phyloP scores from a whole-genome alignment of 2,888 invertebrate species.

The Neoscelio sp. region DNA sequence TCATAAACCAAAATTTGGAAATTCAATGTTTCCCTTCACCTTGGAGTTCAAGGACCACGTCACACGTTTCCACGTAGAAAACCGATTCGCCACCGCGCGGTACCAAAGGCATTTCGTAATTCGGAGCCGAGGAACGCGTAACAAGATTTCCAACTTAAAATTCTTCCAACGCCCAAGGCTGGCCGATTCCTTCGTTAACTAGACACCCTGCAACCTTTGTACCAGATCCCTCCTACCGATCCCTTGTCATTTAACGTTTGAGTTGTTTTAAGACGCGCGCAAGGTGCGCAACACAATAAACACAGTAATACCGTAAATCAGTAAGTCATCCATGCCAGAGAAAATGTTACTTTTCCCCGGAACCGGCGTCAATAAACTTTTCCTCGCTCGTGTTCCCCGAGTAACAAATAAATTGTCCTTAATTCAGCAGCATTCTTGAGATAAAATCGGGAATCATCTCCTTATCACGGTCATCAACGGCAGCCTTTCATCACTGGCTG shows the following conservation, averaged over 20 bases:
- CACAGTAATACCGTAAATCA: slow-evolving; percentile 42
- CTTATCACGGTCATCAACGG: slow-evolving; percentile 64
- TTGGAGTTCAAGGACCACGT: slow-evolving; percentile 7
- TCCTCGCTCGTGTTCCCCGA: slow-evolving; percentile 40
- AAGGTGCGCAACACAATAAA: slow-evolving; percentile 29
- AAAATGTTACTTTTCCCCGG: slow-evolving; percentile 39
- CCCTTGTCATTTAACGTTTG: slow-evolving; percentile 42
- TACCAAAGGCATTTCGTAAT: slow-evolving; percentile 46
- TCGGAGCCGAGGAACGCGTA: slow-evolving; percentile 73
- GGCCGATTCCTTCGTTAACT: slow-evolving; percentile 55
- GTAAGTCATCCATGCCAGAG: slow-evolving; percentile 5
- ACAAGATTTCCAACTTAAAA: slow-evolving; percentile 82
- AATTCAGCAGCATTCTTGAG: slow-evolving; percentile 51
- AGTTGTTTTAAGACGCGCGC: slow-evolving; percentile 6
- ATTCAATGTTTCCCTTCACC: no score
- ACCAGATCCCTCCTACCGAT: slow-evolving; percentile 24
- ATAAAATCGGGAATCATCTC: slow-evolving; percentile 63
- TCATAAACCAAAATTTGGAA: no score
- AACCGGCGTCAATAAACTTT: slow-evolving; percentile 42
- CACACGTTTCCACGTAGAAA: slow-evolving; percentile 3
- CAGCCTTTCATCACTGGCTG: slow-evolving; percentile 60
- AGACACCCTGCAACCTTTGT: slow-evolving; percentile 43
- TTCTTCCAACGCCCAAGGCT: slow-evolving; percentile 71
- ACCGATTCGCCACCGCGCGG: slow-evolving; percentile 48
- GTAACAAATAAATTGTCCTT: slow-evolving; percentile 60